Percentiles rank a stretch among this genome's conserved stretches.
Evolutionary conservation across 64 coral and sea anemone species (phyloP).

Genomic region (Cladopsammia gracilis): DNA sequence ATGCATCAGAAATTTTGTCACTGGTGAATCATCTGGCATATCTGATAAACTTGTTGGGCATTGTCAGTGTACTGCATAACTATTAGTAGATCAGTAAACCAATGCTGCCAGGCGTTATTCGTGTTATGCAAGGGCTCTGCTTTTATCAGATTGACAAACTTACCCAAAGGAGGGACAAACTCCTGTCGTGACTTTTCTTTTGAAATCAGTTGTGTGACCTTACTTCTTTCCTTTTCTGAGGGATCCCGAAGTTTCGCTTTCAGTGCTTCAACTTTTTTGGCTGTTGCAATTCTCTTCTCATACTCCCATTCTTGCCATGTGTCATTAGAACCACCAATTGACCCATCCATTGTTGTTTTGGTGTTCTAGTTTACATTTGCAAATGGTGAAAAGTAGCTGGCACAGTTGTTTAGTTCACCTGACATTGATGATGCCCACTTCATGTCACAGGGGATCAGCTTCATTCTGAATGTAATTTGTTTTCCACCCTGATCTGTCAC

Average conservation of each 20-base stretch:
- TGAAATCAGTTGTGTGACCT: conserved; percentile 33
- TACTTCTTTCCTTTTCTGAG: conserved; percentile 11
- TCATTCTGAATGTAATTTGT: conserved; percentile 34
- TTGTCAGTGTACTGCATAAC: conserved; percentile 54
- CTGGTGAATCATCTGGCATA: conserved; percentile 3
- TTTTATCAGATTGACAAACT: conserved; percentile 66
- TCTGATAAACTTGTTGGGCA: conserved; percentile 10
- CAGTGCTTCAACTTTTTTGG: conserved; percentile 27
- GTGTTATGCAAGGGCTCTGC: conserved; percentile 74
- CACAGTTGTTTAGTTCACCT: conserved; percentile 67
- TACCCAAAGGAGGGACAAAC: conserved; percentile 40
- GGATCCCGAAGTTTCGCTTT: conserved; percentile 52
- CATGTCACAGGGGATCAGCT: conserved; percentile 59
- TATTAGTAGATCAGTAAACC: conserved; percentile 59
- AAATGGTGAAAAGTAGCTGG: conserved; percentile 16
- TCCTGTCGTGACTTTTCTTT: conserved; percentile 52
- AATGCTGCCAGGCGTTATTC: conserved; percentile 77
- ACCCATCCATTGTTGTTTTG: conserved; percentile 23
- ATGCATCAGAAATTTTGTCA: conserved; percentile 25
- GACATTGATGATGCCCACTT: conserved; percentile 67
- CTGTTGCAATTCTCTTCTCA: not conserved
- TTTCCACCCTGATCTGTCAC: too few relatives aligned
- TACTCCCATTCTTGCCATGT: conserved; percentile 68
- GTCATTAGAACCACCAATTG: not conserved
- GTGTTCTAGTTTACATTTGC: conserved; percentile 25